Evolutionary conservation across 1,140 invertebrate species (phyloP).

Genomic region (Hyphantria cunea): DNA sequence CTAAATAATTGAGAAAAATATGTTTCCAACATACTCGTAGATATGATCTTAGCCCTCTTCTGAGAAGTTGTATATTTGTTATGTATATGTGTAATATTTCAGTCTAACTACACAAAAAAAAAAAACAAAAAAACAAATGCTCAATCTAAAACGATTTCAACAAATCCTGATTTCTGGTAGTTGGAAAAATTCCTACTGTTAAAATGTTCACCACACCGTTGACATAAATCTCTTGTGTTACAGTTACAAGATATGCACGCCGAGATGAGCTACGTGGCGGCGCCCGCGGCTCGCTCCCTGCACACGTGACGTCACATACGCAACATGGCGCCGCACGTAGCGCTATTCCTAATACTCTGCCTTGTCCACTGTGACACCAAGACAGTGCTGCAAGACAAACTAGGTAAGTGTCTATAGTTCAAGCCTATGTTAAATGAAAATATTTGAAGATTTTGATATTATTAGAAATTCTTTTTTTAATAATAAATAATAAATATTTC

Average conservation of each 20-base stretch:
- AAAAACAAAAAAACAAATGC: too few relatives aligned
- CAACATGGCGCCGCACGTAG: conserved; percentile 61
- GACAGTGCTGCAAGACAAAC: conserved; percentile 70
- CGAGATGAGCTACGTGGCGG: conserved; percentile 31
- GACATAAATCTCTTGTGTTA: not conserved
- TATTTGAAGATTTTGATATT: not conserved
- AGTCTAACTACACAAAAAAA: too few relatives aligned
- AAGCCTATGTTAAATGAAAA: not conserved
- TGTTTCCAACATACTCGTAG: too few relatives aligned
- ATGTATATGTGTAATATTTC: too few relatives aligned
- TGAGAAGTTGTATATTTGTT: too few relatives aligned
- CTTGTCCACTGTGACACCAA: conserved; percentile 74
- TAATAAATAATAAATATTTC: too few relatives aligned
- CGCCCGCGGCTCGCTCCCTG: conserved; percentile 31
- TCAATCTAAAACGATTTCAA: too few relatives aligned
- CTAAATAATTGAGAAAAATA: too few relatives aligned
- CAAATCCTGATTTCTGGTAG: too few relatives aligned
- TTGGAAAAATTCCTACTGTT: too few relatives aligned
- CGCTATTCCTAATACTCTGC: conserved; percentile 63
- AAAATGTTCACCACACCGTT: not conserved
- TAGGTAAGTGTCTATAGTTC: conserved; percentile 52
- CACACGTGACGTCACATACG: conserved; percentile 39
- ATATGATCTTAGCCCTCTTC: too few relatives aligned
- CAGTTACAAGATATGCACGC: conserved; percentile 49
- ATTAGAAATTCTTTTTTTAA: too few relatives aligned